A percentile compares a stretch with the other conserved stretches of the same genome.
phyloP scores from a whole-genome alignment of 2,888 invertebrate species.

The Oligia fasciuncula region DNA sequence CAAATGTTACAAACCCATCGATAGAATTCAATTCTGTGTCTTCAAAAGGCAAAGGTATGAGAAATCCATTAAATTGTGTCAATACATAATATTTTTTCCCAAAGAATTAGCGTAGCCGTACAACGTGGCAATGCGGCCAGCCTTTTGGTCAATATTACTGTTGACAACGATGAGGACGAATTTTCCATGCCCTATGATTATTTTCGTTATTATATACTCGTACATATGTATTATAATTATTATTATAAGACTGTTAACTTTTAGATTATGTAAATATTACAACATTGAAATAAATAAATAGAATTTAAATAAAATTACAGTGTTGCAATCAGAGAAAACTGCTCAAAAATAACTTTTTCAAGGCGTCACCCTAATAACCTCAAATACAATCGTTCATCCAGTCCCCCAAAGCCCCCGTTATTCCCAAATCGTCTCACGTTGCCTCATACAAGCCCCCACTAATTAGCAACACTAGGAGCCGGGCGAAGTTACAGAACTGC shows the following conservation, averaged over 20 bases:
- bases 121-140: not conserved
- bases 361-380: not conserved
- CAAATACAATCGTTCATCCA: not conserved
- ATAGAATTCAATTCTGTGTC: not conserved
- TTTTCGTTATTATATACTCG: not conserved
- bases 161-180: not conserved
- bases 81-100: not conserved
- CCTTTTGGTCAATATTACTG: not conserved
- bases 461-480: constrained; percentile 34
- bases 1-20: not conserved
- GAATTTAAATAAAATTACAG: not conserved
- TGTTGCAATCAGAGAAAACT: not conserved
- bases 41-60: not conserved
- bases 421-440: constrained; percentile 40
- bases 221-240: no score
- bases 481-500: constrained; percentile 42
- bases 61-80: not conserved
- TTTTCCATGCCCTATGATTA: not conserved
- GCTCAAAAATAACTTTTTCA: not conserved
- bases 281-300: not conserved
- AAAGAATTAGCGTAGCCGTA: not conserved
- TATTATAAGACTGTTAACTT: not conserved
- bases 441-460: constrained; percentile 37
- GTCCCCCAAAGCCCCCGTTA: not conserved
- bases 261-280: not conserved